Base-by-base conservation (phyloP, 1,140 invertebrate species). In the Samia ricini region DNA sequence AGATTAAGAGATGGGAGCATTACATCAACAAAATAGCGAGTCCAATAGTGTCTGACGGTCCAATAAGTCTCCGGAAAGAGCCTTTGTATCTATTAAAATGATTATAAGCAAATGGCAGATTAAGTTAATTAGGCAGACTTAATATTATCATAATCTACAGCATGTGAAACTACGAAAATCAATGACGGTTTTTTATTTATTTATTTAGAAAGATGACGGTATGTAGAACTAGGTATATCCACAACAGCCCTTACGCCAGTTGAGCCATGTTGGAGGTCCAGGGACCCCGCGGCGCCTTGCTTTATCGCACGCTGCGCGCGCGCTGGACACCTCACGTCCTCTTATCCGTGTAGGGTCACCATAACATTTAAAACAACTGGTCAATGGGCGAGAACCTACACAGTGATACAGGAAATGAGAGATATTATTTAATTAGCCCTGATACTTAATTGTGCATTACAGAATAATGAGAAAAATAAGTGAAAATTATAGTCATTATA, bases 291-390 rank as follows among this genome's bases (percentile, higher is more conserved):
- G 82, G 85, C 83, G 85, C 72, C 71, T 74, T 84, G 84, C 80
- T 84, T 84, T 88, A 86, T 88, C 81, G 79, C 83, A 81, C 77
- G 82, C 85, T 83, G 83, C 76, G 82, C 81, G 56, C 68, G 74
- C 78, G 71, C 73, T 76, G 73, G 81, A 81, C 83, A 79, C 78
- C 85, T 81, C 81, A 64, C 76, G 65, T 73, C 70, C 75, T 50
- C 63, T 70, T 71, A 68, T 61, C 76, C 64, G 60, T 56, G 64
- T 74, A 83, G 80, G 80, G 73, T 68, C 70, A 73, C 75, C 79
- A 76, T 64, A 42, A 42, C 18, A 24, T 56, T 56, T 29, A 18
- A n/a, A 29, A 56, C 26, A 56, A 24, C n/a, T 23, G 26, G 23
- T 56, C 55, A 56, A 56, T 56, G 55, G 55, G n/a, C 55, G 24